A percentile compares a stretch with the other conserved stretches of the same genome.
These are phyloP conservation scores for Chaenodraco wilsoni DNA, from an alignment of 2,797 vertebrate species.

Conservation along the genomic window DNA sequence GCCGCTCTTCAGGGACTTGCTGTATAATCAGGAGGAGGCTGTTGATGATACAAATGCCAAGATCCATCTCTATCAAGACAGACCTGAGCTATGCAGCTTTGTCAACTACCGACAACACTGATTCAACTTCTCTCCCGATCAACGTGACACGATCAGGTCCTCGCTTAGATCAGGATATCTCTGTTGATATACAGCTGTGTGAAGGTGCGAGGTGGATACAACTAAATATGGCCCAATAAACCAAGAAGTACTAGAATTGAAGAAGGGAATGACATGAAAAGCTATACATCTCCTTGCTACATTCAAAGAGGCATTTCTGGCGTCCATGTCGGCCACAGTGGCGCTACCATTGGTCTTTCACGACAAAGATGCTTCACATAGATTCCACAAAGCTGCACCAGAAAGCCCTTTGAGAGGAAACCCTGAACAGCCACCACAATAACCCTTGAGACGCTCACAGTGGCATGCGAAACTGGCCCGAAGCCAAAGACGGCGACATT, in stretches of 20 bases:
- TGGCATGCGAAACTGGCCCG: slow-evolving; percentile 76
- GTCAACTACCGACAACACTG: slow-evolving; percentile 34
- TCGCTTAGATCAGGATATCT: slow-evolving; percentile 19
- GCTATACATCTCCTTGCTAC: slow-evolving; percentile 3
- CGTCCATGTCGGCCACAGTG: slow-evolving; percentile 36
- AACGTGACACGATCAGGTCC: slow-evolving; percentile 45
- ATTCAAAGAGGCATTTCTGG: slow-evolving; percentile 23
- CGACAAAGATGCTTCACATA: slow-evolving; percentile 72
- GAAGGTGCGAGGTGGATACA: background rate
- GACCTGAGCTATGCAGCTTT: slow-evolving; percentile 38
- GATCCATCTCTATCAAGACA: slow-evolving; percentile 38
- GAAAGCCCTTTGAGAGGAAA: slow-evolving; percentile 69
- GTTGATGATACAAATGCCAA: slow-evolving; percentile 62
- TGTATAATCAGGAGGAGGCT: slow-evolving; percentile 48
- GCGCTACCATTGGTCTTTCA: slow-evolving; percentile 66
- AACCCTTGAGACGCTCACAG: slow-evolving; percentile 75
- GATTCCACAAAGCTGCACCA: slow-evolving; percentile 62
- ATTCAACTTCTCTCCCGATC: slow-evolving; percentile 15
- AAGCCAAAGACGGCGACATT: slow-evolving; percentile 86
- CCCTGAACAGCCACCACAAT: slow-evolving; percentile 80
- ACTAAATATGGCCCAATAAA: background rate
- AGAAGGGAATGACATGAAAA: background rate
- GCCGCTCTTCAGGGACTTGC: slow-evolving; percentile 39
- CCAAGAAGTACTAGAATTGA: background rate
- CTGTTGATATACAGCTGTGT: background rate